Conservation (phyloP, 2,113 vertebrate genomes). For the Ahaetulla prasina region DNA sequence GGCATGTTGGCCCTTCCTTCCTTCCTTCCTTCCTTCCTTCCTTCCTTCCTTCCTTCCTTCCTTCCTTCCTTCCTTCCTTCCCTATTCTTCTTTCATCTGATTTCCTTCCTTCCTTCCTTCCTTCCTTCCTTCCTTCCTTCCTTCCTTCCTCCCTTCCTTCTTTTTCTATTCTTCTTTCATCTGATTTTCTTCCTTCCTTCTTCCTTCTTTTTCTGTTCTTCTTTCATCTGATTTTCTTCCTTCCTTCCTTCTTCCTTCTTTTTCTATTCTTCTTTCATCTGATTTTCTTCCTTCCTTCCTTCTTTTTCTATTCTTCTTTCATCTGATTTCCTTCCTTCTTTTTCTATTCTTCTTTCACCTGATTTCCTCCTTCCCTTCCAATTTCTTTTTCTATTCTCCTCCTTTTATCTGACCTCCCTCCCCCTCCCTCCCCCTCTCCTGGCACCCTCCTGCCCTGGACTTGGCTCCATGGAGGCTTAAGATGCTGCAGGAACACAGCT, state of each 20-base stretch:
- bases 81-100: too few species aligned
- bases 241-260: too few species aligned
- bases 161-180: not conserved
- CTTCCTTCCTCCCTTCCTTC: not conserved
- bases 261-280: too few species aligned
- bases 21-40: not conserved
- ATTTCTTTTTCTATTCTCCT: not conserved
- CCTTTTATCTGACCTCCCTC: not conserved
- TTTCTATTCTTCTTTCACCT: not conserved
- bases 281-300: too few species aligned
- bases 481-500: not conserved
- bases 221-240: not conserved
- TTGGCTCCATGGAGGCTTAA: not conserved
- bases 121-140: too few species aligned
- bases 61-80: too few species aligned
- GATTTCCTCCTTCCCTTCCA: too few species aligned
- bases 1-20: not conserved
- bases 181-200: not conserved
- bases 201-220: fast-evolving
- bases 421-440: too few species aligned
- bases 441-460: not conserved
- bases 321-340: too few species aligned
- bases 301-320: not conserved
- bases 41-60: not conserved
- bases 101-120: too few species aligned